A percentile compares a stretch with the other conserved stretches of the same genome.
phyloP scores from a whole-genome alignment of 37 sponge, comb jelly and placozoan genomes.

The Diacarnus erythraeanus region DNA sequence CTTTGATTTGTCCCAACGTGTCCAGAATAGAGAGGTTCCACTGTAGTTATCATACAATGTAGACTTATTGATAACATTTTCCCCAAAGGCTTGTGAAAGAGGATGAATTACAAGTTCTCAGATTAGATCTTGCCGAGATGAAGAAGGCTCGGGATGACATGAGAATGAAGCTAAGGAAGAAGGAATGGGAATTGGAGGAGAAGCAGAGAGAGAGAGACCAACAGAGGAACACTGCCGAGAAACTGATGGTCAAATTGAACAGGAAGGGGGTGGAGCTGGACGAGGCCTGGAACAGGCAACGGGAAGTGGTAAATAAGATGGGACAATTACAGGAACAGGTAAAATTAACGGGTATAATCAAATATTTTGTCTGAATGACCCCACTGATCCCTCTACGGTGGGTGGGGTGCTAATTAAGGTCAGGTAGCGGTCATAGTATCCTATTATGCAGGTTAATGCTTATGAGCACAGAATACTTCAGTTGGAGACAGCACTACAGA shows the following conservation, averaged over 20 bases:
- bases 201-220: conserved; percentile 56
- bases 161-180: conserved; percentile 50
- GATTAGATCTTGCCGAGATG: conserved; percentile 42
- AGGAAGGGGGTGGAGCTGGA: conserved; percentile 35
- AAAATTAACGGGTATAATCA: too few species aligned
- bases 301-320: conserved; percentile 16
- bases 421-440: too few species aligned
- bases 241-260: conserved; percentile 41
- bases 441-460: conserved; percentile 18
- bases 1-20: too few species aligned
- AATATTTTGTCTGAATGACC: too few species aligned
- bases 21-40: too few species aligned
- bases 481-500: conserved; percentile 38
- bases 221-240: conserved; percentile 22
- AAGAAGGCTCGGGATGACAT: conserved; percentile 54
- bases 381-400: too few species aligned
- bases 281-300: conserved; percentile 36
- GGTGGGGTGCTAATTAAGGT: too few species aligned
- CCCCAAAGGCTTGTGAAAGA: conserved; percentile 44
- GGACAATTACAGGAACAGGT: conserved; percentile 17
- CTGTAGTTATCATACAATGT: too few species aligned
- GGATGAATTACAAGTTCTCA: conserved; percentile 43
- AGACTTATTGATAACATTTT: neutral
- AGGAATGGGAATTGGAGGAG: conserved; percentile 72
- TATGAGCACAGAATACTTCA: conserved; percentile 13